Percentiles rank a stretch among this genome's conserved stretches.
Evolutionary conservation across 2,113 vertebrate species (phyloP).

Genomic region (Trematocara nigrifrons): DNA sequence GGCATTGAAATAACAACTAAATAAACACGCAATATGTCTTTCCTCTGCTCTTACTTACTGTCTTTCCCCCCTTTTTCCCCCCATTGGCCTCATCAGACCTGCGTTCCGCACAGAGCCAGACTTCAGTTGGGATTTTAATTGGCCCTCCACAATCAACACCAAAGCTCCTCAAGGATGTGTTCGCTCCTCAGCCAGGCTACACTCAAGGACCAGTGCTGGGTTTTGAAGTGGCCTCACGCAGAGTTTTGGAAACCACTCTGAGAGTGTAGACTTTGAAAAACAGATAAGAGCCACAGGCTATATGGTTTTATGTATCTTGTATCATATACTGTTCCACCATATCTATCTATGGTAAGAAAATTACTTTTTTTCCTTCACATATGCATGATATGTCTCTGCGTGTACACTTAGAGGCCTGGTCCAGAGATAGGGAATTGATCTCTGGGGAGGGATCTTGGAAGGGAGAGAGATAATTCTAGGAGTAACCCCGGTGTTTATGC

Average conservation of each 20-base stretch:
- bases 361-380: neutral
- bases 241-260: conserved; percentile 64
- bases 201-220: conserved; percentile 59
- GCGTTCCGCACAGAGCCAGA: conserved; percentile 29
- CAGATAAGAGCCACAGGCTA: conserved; percentile 60
- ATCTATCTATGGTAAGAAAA: conserved; percentile 15
- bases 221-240: conserved; percentile 70
- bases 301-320: conserved; percentile 40
- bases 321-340: conserved; percentile 19
- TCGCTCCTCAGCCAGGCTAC: conserved; percentile 54
- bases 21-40: conserved; percentile 37
- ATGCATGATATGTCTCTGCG: neutral
- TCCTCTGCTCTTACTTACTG: neutral
- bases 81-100: conserved; percentile 63
- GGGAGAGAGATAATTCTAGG: neutral
- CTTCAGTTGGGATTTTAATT: conserved; percentile 72
- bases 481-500: neutral
- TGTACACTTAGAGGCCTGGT: neutral
- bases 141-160: conserved; percentile 68
- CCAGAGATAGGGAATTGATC: conserved; percentile 1
- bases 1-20: conserved; percentile 36
- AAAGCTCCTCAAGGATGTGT: conserved; percentile 48
- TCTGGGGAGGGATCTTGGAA: neutral
- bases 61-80: neutral
- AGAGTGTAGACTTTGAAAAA: conserved; percentile 62